phyloP scores from a whole-genome alignment of 1,140 invertebrate genomes.

The Eubasilissa regina region DNA sequence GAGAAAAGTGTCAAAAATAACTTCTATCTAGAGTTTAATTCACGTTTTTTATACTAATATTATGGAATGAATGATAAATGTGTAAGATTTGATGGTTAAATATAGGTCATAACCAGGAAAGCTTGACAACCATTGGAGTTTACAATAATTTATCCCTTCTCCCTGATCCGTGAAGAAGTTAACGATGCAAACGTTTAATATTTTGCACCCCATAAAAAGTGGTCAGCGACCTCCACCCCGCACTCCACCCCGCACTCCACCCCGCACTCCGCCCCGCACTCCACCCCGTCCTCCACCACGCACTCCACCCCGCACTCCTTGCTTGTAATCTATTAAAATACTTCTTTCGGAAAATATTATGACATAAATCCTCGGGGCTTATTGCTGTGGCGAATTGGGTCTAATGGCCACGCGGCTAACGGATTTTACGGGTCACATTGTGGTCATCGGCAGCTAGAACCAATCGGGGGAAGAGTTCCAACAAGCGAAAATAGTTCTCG shows the following conservation, averaged over 20 bases:
- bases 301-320: no score
- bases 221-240: background rate
- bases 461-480: no score
- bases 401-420: constrained; percentile 40
- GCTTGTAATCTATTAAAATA: background rate
- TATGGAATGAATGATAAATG: no score
- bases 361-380: constrained; percentile 56
- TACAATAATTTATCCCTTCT: no score
- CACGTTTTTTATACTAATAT: no score
- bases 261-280: background rate
- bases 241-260: background rate
- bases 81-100: no score
- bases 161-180: constrained; percentile 27
- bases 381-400: constrained; percentile 52
- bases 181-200: constrained; percentile 43
- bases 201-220: constrained; percentile 51
- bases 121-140: background rate
- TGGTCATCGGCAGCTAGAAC: background rate
- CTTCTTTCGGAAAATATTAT: constrained; percentile 49
- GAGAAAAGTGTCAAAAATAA: no score
- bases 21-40: no score
- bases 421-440: constrained; percentile 17
- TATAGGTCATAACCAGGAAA: background rate
- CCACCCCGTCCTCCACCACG: no score
- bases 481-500: no score